Evolutionary conservation across 2,113 vertebrate species (phyloP).

Genomic region (Nothobranchius furzeri): DNA sequence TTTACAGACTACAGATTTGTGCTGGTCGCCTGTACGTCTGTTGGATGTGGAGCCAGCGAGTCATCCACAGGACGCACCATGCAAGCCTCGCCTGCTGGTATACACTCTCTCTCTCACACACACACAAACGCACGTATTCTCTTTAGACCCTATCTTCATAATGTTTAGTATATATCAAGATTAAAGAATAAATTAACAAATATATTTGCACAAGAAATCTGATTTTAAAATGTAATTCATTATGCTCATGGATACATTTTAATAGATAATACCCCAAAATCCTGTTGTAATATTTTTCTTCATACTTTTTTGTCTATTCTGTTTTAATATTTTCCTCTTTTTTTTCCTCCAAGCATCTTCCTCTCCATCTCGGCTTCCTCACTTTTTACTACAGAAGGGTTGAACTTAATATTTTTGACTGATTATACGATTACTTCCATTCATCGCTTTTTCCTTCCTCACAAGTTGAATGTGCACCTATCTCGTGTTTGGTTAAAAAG

Average conservation of each 20-base stretch:
- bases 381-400: background rate
- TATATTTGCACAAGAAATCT: too few species aligned
- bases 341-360: background rate
- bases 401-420: background rate
- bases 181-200: too few species aligned
- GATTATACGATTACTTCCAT: background rate
- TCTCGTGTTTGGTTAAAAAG: background rate
- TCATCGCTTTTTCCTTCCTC: constrained; percentile 3
- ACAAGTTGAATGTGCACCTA: background rate
- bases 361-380: constrained; percentile 11
- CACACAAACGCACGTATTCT: too few species aligned
- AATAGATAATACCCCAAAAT: background rate
- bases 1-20: constrained; percentile 87
- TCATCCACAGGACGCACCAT: constrained; percentile 85
- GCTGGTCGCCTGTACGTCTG: constrained; percentile 86
- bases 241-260: background rate
- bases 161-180: too few species aligned
- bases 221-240: background rate
- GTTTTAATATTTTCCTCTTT: too few species aligned
- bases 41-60: constrained; percentile 84
- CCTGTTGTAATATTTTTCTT: background rate
- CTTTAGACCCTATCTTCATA: too few species aligned
- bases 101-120: background rate
- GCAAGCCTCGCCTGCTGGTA: constrained; percentile 85
- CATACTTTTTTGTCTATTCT: background rate